Evolutionary conservation across 2,888 invertebrate genomes (phyloP), one percentile per base, ranked within the genome.

Genomic region (Zygogramma bicolorata): DNA sequence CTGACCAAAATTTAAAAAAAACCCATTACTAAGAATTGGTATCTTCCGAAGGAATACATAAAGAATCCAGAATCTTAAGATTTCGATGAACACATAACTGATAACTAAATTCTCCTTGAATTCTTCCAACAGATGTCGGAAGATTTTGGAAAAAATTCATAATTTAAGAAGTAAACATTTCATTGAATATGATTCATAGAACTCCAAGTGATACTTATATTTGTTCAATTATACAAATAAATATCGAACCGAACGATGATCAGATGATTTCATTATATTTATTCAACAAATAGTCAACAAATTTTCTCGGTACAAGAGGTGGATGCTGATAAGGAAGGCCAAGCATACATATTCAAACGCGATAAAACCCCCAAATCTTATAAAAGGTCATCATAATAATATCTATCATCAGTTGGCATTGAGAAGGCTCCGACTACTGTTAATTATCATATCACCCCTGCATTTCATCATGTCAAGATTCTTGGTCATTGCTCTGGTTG

Each of bases 381-480:
- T 75, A 71, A 65, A 75, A 75, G 46, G 46, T 40, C 57, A 31
- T 46, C 10, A 29, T 15, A 18, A 38, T 42, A 18, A 46, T 38
- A 60, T 53, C 49, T 40, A 20, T 2, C 22, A 58, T 31, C 53
- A 74, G 74, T 74, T 62, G 8, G 34, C 49, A 46, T 63, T 63
- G 29, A 71, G 67, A 59, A 38, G 22, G 18, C 49, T 57, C 46
- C 59, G 40, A 29, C 53, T 62, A 40, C 13, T 10, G 3, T n/a
- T n/a, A n/a, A n/a, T n/a, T n/a, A n/a, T n/a, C n/a, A n/a, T 22
- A n/a, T 53, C 53, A 40, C 29, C 40, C 61, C 4, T 59, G 60
- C 1, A 34, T 29, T 38, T 18, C 58, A 49, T 65, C 68, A 83
- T 83, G 83, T 75, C 76, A 63, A 81, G 79, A 74, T 72, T 76